Base-by-base conservation (phyloP, 2,888 invertebrate genomes). In the Nipponacmea schrenckii region DNA sequence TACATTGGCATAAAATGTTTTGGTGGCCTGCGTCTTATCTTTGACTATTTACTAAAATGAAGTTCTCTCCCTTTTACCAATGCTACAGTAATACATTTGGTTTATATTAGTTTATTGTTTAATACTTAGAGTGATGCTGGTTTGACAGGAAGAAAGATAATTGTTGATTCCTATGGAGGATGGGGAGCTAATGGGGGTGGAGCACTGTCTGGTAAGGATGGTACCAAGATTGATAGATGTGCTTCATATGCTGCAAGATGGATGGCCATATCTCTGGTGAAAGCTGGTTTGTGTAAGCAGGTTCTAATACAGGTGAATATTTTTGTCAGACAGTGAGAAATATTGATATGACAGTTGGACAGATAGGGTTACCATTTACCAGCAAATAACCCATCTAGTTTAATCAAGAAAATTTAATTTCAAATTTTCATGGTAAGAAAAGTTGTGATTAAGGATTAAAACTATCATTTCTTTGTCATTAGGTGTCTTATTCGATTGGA, bases 101-200 rank as follows among this genome's bases (percentile, higher is more conserved):
- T 8, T 39, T 7, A 39, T 39, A 8, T 39, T 39, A 31, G 3
- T 31, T 50, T 20, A 24, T 8, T 10, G 12, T 20, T 46, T 2
- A 17, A 12, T 65, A 83, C 87, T 4, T 88, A 95, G 94, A 95
- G 96, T 79, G 97, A 97, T 90, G 97, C 97, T 64, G 97, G 97
- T 44, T 91, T 97, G 74, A 98, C 98, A 8, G 98, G 98, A 2
- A 93, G 98, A 71, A 99, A 99, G 91, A 99, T 98, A 85, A 98
- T 98, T 84, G 98, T 98, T 66, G 98, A 98, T 90, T 98, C 98
- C 27, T 99, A 98, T 89, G 98, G 98, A 71, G 98, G 98, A 0
- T 98, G 98, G 98, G 98, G 98, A 77, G 98, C 98, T 56, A 98
- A 99, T 89, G 98, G 98, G 64, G 98, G 98, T 80, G 98, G 98